Conservation (phyloP, 2,888 invertebrate species). For the Sinelater perroti region DNA sequence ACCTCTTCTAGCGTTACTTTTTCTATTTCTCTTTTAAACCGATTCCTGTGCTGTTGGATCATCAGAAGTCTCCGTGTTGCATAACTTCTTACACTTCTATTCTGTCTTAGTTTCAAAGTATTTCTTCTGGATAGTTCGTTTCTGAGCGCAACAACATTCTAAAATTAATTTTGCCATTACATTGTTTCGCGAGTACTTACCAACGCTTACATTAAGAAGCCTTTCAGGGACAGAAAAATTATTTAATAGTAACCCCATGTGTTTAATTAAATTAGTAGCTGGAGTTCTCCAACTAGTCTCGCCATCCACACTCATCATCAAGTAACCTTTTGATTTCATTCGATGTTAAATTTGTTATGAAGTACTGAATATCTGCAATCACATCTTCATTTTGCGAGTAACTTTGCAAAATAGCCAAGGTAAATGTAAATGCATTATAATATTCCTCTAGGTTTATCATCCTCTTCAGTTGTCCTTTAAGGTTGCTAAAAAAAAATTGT, state of each 20-base stretch:
- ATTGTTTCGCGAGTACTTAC: too few relatives aligned
- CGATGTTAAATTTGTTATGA: slow-evolving; percentile 13
- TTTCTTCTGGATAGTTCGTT: slow-evolving; percentile 18
- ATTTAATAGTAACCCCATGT: slow-evolving; percentile 21
- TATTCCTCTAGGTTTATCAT: slow-evolving; percentile 25
- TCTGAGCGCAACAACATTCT: slow-evolving; percentile 26
- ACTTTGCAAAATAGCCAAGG: slow-evolving; percentile 15
- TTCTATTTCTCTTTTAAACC: slow-evolving; percentile 14
- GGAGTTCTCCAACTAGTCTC: slow-evolving; percentile 17
- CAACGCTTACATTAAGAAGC: slow-evolving; percentile 28
- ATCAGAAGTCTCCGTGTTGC: not conserved
- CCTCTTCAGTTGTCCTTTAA: slow-evolving; percentile 5
- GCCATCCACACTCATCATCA: slow-evolving; percentile 3
- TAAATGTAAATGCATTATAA: slow-evolving; percentile 17
- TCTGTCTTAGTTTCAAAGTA: slow-evolving; percentile 7
- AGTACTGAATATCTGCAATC: not conserved
- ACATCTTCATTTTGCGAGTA: slow-evolving; percentile 11
- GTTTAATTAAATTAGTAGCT: slow-evolving; percentile 21
- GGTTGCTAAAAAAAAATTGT: slow-evolving; percentile 6
- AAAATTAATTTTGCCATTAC: too few relatives aligned
- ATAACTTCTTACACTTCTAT: not conserved
- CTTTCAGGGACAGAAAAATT: not conserved
- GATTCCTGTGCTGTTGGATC: not conserved
- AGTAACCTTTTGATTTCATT: slow-evolving; percentile 24
- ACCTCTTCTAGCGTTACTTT: slow-evolving; percentile 30